Conservation (phyloP, 2,113 vertebrate genomes). For the Thunnus thynnus region DNA sequence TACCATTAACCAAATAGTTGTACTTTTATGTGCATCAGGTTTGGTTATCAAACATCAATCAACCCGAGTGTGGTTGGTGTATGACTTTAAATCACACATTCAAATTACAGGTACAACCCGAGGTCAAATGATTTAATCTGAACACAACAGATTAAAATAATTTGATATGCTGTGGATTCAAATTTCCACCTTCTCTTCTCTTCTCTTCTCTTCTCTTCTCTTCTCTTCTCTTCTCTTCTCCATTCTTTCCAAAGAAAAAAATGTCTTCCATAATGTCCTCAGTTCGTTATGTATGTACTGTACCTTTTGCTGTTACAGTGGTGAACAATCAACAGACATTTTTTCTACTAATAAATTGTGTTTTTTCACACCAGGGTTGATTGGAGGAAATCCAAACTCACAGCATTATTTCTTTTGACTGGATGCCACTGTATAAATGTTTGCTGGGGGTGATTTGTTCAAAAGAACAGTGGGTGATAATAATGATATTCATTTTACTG, state of each 20-base stretch:
- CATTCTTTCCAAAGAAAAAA: slow-evolving; percentile 17
- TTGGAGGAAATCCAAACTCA: slow-evolving; percentile 42
- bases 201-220: slow-evolving; percentile 8
- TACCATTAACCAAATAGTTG: neutral
- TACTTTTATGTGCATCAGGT: neutral
- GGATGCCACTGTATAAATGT: slow-evolving; percentile 73
- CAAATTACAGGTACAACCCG: neutral
- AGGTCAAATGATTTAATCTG: neutral
- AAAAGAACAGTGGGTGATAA: neutral
- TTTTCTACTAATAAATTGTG: neutral
- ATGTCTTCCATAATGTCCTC: slow-evolving; percentile 83
- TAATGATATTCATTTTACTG: slow-evolving; percentile 18
- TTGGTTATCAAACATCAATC: neutral
- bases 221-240: slow-evolving; percentile 1
- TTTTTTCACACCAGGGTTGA: slow-evolving; percentile 39
- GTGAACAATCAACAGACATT: slow-evolving; percentile 72
- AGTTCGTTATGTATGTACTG: slow-evolving; percentile 66
- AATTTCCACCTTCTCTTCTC: slow-evolving; percentile 3
- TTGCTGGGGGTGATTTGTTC: slow-evolving; percentile 70
- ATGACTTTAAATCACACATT: neutral
- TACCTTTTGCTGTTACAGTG: slow-evolving; percentile 70
- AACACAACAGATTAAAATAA: neutral
- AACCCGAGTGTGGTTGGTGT: neutral
- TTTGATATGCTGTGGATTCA: neutral
- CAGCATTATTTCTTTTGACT: slow-evolving; percentile 60